These are phyloP conservation scores for Morpho helenor DNA, from an alignment of 2,888 invertebrate species.

Conservation along the genomic window DNA sequence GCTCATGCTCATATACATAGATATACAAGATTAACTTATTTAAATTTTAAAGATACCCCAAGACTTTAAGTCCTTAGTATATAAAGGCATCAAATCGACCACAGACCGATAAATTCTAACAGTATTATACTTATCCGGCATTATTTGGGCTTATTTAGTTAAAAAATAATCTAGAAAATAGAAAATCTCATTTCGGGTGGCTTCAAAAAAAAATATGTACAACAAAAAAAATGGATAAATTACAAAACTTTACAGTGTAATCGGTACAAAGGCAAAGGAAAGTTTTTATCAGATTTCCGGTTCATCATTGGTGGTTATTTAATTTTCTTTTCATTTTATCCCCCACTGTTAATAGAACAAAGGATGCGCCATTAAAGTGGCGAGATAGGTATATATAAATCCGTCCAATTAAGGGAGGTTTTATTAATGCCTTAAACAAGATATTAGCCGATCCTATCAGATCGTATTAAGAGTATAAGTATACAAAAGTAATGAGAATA, in stretches of 20 bases:
- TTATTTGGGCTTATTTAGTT: too few relatives aligned
- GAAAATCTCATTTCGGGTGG: too few relatives aligned
- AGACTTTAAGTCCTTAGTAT: too few relatives aligned
- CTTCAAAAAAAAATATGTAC: too few relatives aligned
- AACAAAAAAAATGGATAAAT: not conserved
- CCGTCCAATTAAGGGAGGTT: slow-evolving; percentile 27
- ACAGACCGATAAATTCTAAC: too few relatives aligned
- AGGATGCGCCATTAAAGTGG: slow-evolving; percentile 1
- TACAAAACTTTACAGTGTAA: slow-evolving; percentile 6
- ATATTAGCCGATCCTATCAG: slow-evolving; percentile 27
- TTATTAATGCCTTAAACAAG: slow-evolving; percentile 27
- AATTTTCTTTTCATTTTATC: slow-evolving; percentile 12
- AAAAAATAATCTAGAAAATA: too few relatives aligned
- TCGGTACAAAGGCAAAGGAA: slow-evolving; percentile 1
- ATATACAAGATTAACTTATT: too few relatives aligned
- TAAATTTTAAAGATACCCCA: too few relatives aligned
- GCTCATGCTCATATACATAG: too few relatives aligned
- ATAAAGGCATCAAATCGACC: too few relatives aligned
- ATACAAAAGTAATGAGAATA: too few relatives aligned
- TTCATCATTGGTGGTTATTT: slow-evolving; percentile 16
- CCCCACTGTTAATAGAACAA: slow-evolving; percentile 20
- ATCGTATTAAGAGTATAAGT: not conserved
- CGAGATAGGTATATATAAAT: slow-evolving; percentile 32
- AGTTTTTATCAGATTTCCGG: slow-evolving; percentile 16
- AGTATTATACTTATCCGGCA: too few relatives aligned